Evolutionary conservation across 2,888 invertebrate genomes (phyloP).

Genomic region (Brachyopa scutellaris): DNA sequence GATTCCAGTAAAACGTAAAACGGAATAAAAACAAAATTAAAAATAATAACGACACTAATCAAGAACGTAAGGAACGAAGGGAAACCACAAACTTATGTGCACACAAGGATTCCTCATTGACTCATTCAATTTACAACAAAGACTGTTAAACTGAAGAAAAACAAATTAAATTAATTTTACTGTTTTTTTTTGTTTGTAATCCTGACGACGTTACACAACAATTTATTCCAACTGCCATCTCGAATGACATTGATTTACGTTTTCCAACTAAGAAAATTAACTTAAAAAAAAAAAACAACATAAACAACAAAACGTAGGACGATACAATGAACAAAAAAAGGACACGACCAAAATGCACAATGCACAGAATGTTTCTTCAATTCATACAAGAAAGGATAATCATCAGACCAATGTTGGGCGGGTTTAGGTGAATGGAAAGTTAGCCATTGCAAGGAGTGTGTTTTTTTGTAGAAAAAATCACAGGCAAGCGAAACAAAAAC

Average conservation of each 20-base stretch:
- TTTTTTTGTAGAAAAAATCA: slow-evolving; percentile 15
- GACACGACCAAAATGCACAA: slow-evolving; percentile 58
- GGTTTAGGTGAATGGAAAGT: background rate
- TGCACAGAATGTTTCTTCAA: slow-evolving; percentile 45
- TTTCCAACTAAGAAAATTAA: slow-evolving; percentile 57
- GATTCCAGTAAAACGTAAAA: slow-evolving; percentile 43
- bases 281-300: slow-evolving; percentile 16
- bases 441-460: slow-evolving; percentile 20
- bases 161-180: no score
- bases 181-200: no score
- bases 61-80: background rate
- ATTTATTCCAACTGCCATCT: slow-evolving; percentile 52
- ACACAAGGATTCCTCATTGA: slow-evolving; percentile 52
- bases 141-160: background rate
- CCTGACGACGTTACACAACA: slow-evolving; percentile 37
- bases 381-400: slow-evolving; percentile 30
- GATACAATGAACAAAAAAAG: slow-evolving; percentile 16
- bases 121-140: slow-evolving; percentile 54
- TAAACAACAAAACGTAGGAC: background rate
- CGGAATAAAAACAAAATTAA: background rate
- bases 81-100: slow-evolving; percentile 60
- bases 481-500: slow-evolving; percentile 24
- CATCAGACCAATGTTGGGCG: slow-evolving; percentile 15
- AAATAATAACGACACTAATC: slow-evolving; percentile 36
- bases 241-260: slow-evolving; percentile 51